Base-by-base conservation (phyloP, 1,140 invertebrate genomes). In the Carposina sasakii region DNA sequence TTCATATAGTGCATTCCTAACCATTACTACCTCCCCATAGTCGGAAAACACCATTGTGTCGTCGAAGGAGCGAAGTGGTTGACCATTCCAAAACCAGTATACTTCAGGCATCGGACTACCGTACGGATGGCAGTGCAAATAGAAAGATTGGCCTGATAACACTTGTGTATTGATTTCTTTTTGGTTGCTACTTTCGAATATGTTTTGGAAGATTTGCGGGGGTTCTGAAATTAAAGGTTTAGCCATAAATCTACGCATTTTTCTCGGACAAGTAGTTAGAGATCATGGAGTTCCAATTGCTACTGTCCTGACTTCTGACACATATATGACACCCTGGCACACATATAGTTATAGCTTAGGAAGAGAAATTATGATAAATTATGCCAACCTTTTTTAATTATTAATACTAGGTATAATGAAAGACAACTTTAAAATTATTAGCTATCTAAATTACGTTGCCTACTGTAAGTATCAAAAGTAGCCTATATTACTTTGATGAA, bases 1-100 rank as follows among this genome's bases (percentile, higher is more conserved):
- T n/a, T 69, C 69, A 12, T 59, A 47, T 8, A 26, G 30, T 0
- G 76, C 74, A 4, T 45, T 60, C 12, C 57, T 68, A 0, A 71
- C 54, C 1, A 58, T 44, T 9, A 86, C 36, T 1, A 81, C 61
- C 52, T 86, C 78, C 1, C 73, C 73, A 34, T 67, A 76, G 10
- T 84, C 76, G 3, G 53, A 61, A 3, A 68, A 61, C 9, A 76
- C 52, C 70, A 81, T 75, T 1, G 46, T 70, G n/a, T 74, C 58
- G 28, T 84, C 81, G 37, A 75, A 81, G 4, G 83, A 65, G 15
- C 60, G 45, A 26, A 75, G 36, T 4, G 67, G 69, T 1, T 68
- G 10, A 3, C 57, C 70, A 33, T 86, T 72, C 52, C 74, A 81
- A 51, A 84, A 83, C 83, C 83, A 85, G 54, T 85, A 85, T 3